Evolutionary conservation across 1,140 invertebrate species (phyloP).

Genomic region (Orussus abietinus): DNA sequence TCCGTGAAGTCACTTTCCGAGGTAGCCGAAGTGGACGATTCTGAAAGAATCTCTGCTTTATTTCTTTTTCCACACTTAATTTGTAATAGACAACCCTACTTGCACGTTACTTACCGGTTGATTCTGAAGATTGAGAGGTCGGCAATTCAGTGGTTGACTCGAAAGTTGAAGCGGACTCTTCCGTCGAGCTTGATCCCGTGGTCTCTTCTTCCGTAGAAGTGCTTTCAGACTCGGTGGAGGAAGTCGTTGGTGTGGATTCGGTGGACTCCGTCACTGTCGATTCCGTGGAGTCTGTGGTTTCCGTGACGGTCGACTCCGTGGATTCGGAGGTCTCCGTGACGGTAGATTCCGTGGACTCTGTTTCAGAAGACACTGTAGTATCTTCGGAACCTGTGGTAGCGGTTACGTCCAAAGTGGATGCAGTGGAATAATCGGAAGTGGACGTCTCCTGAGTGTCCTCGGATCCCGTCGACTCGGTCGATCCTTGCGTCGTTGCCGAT

Average conservation of each 20-base stretch:
- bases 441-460: no score
- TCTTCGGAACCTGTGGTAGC: slow-evolving; percentile 13
- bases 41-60: no score
- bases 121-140: no score
- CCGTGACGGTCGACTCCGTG: slow-evolving; percentile 25
- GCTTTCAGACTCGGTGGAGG: slow-evolving; percentile 6
- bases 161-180: not conserved
- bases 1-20: no score
- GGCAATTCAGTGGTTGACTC: no score
- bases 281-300: slow-evolving; percentile 28
- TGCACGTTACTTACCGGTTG: no score
- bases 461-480: no score
- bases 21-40: no score
- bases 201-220: slow-evolving; percentile 6
- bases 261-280: slow-evolving; percentile 16
- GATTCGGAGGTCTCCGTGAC: slow-evolving; percentile 8
- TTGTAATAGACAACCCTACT: no score
- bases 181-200: not conserved
- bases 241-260: slow-evolving; percentile 11
- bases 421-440: slow-evolving; percentile 6
- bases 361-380: slow-evolving; percentile 11
- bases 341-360: slow-evolving; percentile 13
- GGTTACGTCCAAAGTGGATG: not conserved
- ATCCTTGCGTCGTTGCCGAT: slow-evolving; percentile 10
- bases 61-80: no score